phyloP scores from a whole-genome alignment of 2,888 invertebrate genomes.

The Anoplius nigerrimus region DNA sequence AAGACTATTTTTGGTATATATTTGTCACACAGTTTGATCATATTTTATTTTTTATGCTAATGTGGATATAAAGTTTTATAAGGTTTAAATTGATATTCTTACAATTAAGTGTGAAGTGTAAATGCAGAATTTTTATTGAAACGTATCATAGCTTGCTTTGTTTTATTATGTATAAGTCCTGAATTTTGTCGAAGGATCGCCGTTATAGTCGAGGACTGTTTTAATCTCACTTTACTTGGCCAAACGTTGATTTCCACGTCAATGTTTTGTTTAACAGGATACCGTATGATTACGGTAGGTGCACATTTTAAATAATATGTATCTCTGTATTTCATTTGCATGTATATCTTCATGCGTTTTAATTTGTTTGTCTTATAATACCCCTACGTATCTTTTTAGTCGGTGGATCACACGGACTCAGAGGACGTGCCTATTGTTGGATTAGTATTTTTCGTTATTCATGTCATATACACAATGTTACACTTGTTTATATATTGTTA shows the following conservation, averaged over 20 bases:
- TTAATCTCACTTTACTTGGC: slow-evolving; percentile 48
- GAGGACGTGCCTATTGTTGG: slow-evolving; percentile 22
- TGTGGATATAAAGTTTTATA: too few species aligned
- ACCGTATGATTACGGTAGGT: slow-evolving; percentile 45
- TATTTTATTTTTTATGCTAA: too few species aligned
- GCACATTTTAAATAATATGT: not conserved
- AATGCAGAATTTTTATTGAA: too few species aligned
- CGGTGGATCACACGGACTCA: slow-evolving; percentile 18
- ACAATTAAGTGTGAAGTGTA: too few species aligned
- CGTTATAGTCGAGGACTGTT: slow-evolving; percentile 42
- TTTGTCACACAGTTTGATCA: too few species aligned
- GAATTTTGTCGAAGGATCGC: slow-evolving; percentile 32
- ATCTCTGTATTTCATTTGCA: too few species aligned
- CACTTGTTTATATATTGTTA: slow-evolving; percentile 59
- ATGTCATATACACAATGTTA: slow-evolving; percentile 36
- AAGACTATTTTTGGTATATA: too few species aligned
- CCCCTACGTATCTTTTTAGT: slow-evolving; percentile 23
- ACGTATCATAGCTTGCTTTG: too few species aligned
- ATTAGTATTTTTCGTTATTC: slow-evolving; percentile 30
- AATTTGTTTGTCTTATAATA: not conserved
- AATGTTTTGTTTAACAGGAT: slow-evolving; percentile 54
- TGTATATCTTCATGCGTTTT: too few species aligned
- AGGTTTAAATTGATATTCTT: too few species aligned
- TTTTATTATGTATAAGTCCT: too few species aligned
- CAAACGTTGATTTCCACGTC: slow-evolving; percentile 42